Conservation (phyloP, 2,888 invertebrate species). For the Synergus gifuensis region DNA sequence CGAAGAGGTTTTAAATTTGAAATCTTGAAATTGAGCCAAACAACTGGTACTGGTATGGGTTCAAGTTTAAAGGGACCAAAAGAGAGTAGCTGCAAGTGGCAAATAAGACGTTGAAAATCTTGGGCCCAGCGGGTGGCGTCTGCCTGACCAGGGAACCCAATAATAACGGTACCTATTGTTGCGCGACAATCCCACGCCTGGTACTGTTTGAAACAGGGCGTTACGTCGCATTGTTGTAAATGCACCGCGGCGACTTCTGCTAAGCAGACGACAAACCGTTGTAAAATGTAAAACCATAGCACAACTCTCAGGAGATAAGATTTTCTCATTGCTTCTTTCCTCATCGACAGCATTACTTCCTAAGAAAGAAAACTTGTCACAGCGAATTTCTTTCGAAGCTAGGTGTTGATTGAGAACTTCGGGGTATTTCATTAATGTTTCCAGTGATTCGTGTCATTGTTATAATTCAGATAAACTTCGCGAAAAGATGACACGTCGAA, state of each 20-base stretch:
- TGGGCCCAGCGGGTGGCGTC: constrained; percentile 44
- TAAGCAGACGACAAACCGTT: constrained; percentile 51
- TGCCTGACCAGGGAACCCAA: constrained; percentile 53
- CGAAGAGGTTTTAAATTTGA: not conserved
- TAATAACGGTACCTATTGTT: constrained; percentile 69
- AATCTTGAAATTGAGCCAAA: constrained; percentile 7
- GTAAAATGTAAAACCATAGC: not conserved
- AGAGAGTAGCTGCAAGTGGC: constrained; percentile 30
- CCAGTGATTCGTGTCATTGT: no score
- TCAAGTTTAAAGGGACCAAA: not conserved
- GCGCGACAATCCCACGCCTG: constrained; percentile 66
- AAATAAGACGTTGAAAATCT: constrained; percentile 48
- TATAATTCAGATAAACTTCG: not conserved
- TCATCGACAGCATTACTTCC: not conserved
- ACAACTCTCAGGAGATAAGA: not conserved
- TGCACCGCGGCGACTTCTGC: constrained; percentile 57
- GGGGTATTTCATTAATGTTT: no score
- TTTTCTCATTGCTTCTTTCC: not conserved
- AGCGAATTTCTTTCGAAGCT: no score
- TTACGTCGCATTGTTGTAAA: constrained; percentile 63
- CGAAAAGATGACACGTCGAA: not conserved
- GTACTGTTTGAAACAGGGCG: constrained; percentile 65
- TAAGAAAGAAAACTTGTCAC: not conserved
- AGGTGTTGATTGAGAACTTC: no score
- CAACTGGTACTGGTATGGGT: constrained; percentile 6